Evolutionary conservation across 2,797 vertebrate genomes (phyloP).

Genomic region (Otolemur crassicaudatus): DNA sequence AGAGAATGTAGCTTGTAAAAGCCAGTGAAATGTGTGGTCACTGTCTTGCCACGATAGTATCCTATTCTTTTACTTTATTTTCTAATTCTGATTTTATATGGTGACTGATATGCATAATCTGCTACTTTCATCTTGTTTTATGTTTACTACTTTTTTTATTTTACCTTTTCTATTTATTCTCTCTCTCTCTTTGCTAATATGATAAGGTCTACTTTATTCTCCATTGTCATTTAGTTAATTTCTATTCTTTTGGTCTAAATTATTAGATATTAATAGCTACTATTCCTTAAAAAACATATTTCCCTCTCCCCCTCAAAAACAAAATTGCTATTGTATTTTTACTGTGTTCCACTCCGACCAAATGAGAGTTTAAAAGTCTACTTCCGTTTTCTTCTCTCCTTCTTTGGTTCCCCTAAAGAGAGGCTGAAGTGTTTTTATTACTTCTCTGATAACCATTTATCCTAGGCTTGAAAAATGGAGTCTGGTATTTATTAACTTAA

Average conservation of each 20-base stretch:
- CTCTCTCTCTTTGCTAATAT: background rate
- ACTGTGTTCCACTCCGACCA: background rate
- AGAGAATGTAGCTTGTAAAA: background rate
- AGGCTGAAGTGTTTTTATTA: background rate
- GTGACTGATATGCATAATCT: background rate
- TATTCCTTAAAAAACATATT: background rate
- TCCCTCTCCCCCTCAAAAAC: background rate
- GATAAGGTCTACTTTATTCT: background rate
- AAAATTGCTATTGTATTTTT: background rate
- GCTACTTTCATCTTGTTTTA: slow-evolving; percentile 4
- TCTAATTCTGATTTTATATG: background rate
- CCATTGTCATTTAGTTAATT: background rate
- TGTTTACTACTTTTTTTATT: background rate
- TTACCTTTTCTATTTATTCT: background rate
- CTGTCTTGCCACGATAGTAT: background rate
- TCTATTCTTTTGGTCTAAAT: background rate
- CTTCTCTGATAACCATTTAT: background rate
- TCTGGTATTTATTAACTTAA: background rate
- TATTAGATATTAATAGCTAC: background rate
- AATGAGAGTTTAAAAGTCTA: background rate
- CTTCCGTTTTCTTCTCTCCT: background rate
- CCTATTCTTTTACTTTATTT: background rate
- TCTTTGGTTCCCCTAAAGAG: background rate
- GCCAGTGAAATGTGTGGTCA: background rate
- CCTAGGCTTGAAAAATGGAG: background rate